A percentile compares a stretch with the other conserved stretches of the same genome.
Conservation (phyloP, 2,113 vertebrate species). For the Carollia perspicillata region DNA sequence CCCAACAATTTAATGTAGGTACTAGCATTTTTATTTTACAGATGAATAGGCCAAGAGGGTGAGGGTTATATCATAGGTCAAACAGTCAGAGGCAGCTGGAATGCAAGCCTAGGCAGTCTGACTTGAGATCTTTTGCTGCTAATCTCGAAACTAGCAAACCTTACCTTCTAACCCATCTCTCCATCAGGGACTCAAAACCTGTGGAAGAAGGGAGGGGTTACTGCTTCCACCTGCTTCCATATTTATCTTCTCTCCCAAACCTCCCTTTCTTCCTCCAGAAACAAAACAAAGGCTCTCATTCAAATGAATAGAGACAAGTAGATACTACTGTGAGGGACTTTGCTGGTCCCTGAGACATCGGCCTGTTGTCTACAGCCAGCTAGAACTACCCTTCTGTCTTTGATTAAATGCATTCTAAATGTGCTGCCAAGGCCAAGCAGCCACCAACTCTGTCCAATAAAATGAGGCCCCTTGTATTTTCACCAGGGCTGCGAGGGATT, state of each 20-base stretch:
- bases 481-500: background rate
- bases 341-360: too few species aligned
- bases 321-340: background rate
- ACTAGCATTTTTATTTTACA: background rate
- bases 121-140: background rate
- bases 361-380: background rate
- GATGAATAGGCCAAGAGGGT: background rate
- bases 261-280: background rate
- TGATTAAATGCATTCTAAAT: background rate
- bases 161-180: background rate
- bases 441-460: background rate
- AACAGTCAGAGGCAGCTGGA: background rate
- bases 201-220: background rate
- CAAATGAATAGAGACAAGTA: background rate
- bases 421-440: background rate
- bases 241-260: background rate
- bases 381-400: background rate
- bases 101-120: background rate
- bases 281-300: conserved; percentile 38
- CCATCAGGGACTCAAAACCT: background rate
- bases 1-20: background rate
- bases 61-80: background rate
- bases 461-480: background rate
- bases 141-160: background rate
- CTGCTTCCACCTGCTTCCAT: background rate